phyloP scores from a whole-genome alignment of 2,113 vertebrate genomes.

The Istiophorus platypterus region DNA sequence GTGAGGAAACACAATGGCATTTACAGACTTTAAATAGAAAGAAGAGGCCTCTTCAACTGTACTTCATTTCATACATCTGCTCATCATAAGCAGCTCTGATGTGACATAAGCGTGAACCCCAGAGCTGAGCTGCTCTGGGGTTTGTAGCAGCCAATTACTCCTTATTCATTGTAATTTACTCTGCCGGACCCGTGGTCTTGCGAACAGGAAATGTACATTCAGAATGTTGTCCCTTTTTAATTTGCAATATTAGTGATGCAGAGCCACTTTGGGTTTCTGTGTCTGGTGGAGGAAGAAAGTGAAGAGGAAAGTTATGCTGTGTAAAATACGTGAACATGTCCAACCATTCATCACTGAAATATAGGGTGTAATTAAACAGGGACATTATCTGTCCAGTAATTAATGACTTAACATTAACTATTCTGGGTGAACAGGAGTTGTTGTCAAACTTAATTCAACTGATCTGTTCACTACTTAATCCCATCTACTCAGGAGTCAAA shows the following conservation, averaged over 20 bases:
- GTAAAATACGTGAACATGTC: neutral
- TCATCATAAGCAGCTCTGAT: neutral
- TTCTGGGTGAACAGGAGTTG: too few species aligned
- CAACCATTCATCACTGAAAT: neutral
- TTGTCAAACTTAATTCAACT: neutral
- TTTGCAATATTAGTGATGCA: neutral
- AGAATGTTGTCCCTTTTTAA: neutral
- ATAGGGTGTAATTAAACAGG: neutral
- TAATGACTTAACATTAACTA: neutral
- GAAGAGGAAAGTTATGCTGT: neutral
- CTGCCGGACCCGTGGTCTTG: neutral
- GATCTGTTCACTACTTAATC: neutral
- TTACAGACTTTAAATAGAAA: neutral
- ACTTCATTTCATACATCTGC: neutral
- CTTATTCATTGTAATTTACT: neutral
- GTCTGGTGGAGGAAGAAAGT: neutral
- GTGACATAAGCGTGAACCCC: neutral
- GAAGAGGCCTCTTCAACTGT: neutral
- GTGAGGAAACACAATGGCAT: neutral
- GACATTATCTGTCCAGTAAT: neutral
- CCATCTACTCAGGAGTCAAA: neutral
- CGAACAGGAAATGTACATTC: neutral
- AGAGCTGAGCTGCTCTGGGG: too few species aligned
- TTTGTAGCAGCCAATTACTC: neutral
- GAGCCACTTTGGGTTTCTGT: neutral